Evolutionary conservation across 2,888 invertebrate species (phyloP).

Genomic region (Chrysolina haemoptera): DNA sequence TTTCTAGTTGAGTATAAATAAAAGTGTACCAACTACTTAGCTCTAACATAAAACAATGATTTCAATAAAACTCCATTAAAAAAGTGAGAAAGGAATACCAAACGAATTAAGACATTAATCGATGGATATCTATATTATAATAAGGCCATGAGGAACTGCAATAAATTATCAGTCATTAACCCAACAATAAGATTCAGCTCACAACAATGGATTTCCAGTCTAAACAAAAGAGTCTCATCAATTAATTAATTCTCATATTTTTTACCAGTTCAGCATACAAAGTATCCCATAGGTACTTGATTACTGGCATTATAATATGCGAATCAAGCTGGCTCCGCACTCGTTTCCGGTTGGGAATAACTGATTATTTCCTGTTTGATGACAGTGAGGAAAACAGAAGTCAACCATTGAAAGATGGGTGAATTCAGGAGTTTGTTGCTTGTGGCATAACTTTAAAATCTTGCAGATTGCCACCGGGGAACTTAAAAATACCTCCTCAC

Average conservation of each 20-base stretch:
- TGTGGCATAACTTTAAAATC: too few species aligned
- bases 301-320: constrained; percentile 36
- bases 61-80: too few species aligned
- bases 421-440: neutral
- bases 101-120: neutral
- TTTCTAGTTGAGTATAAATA: too few species aligned
- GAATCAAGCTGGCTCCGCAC: constrained; percentile 31
- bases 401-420: neutral
- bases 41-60: too few species aligned
- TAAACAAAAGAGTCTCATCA: constrained; percentile 43
- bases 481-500: too few species aligned
- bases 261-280: constrained; percentile 28
- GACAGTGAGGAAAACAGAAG: constrained; percentile 15
- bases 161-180: constrained; percentile 8
- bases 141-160: constrained; percentile 4
- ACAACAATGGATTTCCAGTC: constrained; percentile 36
- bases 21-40: too few species aligned
- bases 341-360: constrained; percentile 37
- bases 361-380: constrained; percentile 35
- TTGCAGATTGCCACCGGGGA: too few species aligned
- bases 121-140: neutral
- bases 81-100: neutral
- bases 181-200: constrained; percentile 27
- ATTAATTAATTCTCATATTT: constrained; percentile 24
- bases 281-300: constrained; percentile 34